A percentile compares a stretch with the other conserved stretches of the same genome.
phyloP scores from a whole-genome alignment of 2,113 vertebrate genomes.

The Tetraodon nigroviridis region DNA sequence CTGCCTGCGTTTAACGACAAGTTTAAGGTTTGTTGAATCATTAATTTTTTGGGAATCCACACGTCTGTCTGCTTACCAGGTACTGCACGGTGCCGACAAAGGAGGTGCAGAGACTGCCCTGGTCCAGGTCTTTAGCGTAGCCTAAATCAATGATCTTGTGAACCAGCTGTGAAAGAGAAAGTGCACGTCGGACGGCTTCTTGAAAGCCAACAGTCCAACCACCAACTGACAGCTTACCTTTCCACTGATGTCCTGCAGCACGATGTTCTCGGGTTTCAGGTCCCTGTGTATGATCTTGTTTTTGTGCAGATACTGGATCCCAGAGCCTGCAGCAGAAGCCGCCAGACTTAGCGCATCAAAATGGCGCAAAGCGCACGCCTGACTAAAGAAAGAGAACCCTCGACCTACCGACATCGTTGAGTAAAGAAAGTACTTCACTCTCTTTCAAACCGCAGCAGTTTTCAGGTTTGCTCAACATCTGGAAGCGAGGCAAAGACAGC shows the following conservation, averaged over 20 bases:
- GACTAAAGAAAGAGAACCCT: not conserved
- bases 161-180: slow-evolving; percentile 70
- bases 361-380: not conserved
- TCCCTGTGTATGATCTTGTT: slow-evolving; percentile 99
- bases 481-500: slow-evolving; percentile 9
- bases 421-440: slow-evolving; percentile 90
- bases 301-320: slow-evolving; percentile 95
- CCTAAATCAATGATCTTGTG: slow-evolving; percentile 98
- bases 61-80: slow-evolving; percentile 77
- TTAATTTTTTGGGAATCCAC: too few relatives aligned
- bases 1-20: too few relatives aligned
- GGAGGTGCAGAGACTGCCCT: slow-evolving; percentile 95
- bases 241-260: slow-evolving; percentile 89
- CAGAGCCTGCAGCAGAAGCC: slow-evolving; percentile 77
- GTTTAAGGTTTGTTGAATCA: too few relatives aligned
- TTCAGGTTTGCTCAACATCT: slow-evolving; percentile 93
- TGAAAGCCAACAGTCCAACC: not conserved
- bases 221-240: slow-evolving; percentile 76
- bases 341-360: not conserved
- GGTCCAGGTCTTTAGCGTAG: slow-evolving; percentile 97
- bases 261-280: slow-evolving; percentile 97
- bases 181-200: not conserved
- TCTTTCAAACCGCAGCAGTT: slow-evolving; percentile 98
- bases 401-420: slow-evolving; percentile 88
- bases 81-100: slow-evolving; percentile 98